Evolutionary conservation across 1,140 invertebrate genomes (phyloP), one percentile per base, ranked within the genome.

Genomic region (Lepidostoma basale): DNA sequence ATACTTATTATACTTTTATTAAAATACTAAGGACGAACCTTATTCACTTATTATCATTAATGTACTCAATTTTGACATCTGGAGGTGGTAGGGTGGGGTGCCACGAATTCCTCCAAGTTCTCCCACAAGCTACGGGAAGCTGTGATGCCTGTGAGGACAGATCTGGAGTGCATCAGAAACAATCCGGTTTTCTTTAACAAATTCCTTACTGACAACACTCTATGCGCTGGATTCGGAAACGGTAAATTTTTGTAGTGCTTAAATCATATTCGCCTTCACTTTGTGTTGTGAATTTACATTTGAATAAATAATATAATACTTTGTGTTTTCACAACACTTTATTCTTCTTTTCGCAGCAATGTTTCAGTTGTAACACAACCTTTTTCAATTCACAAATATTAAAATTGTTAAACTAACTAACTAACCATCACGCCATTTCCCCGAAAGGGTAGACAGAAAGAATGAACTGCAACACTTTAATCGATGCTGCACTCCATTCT

Each of bases 71-170:
- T 20, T 20, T n/a, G n/a, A 49, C 12, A 10, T 62, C 39, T 20
- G 20, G 26, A 72, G 70, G 58, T 69, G n/a, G 67, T 67, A 10
- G 70, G 70, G 25, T 72, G 66, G 66, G 70, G 70, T 10, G 30
- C 25, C 16, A 66, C 54, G 5, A 22, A 56, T 18, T 8, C 26
- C 12, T 39, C 26, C 9, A 66, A 66, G 39, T 45, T 56, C 49
- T 62, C 70, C 0, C 5, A 33, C 8, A 16, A 66, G 18, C 36
- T 72, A 28, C 23, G 33, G 65, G 71, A 78, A 62, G 67, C 74
- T 0, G 14, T 74, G 33, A 76, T 80, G 75, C 77, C 78, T 0
- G 72, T 81, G 0, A 74, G 77, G 2, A 69, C 74, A 3, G 74
- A 74, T 4, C 56, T 67, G 2, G 74, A 69, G 5, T 81, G 80